phyloP scores from a whole-genome alignment of 2,113 vertebrate genomes.

The Rhinopomastus cyanomelas region DNA sequence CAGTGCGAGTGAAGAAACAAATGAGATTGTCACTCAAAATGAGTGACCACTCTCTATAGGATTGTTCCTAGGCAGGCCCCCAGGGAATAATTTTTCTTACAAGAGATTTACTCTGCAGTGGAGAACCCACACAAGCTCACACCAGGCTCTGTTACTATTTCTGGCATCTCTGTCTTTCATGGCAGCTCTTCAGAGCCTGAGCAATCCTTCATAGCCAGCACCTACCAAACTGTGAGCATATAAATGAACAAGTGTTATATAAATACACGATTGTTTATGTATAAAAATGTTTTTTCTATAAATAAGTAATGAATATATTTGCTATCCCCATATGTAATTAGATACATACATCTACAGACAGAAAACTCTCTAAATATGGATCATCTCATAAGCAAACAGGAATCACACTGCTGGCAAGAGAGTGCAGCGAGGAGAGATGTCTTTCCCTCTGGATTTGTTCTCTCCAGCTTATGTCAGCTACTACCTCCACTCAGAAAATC shows the following conservation, averaged over 20 bases:
- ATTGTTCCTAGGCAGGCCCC: not conserved
- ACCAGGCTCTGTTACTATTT: not conserved
- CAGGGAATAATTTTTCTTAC: not conserved
- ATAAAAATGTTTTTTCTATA: not conserved
- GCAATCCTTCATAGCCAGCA: not conserved
- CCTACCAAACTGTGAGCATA: not conserved
- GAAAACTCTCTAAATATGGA: not conserved
- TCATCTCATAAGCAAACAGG: not conserved
- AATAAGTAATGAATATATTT: conserved; percentile 1
- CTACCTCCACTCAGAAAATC: not conserved
- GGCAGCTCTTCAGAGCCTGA: conserved; percentile 14
- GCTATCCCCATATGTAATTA: not conserved
- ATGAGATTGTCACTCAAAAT: not conserved
- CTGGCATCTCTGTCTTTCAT: not conserved
- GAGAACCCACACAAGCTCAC: not conserved
- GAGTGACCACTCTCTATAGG: not conserved
- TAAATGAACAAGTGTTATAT: conserved; percentile 4
- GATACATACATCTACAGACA: not conserved
- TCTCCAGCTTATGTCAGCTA: not conserved
- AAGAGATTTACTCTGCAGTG: not conserved
- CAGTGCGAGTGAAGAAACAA: not conserved
- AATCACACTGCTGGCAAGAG: not conserved
- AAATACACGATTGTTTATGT: not conserved
- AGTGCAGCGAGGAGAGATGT: not conserved
- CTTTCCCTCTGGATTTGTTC: not conserved